A percentile compares a stretch with the other conserved stretches of the same genome.
Evolutionary conservation across 2,797 vertebrate species (phyloP).

Genomic region (Cynodonichthys magdalenae): DNA sequence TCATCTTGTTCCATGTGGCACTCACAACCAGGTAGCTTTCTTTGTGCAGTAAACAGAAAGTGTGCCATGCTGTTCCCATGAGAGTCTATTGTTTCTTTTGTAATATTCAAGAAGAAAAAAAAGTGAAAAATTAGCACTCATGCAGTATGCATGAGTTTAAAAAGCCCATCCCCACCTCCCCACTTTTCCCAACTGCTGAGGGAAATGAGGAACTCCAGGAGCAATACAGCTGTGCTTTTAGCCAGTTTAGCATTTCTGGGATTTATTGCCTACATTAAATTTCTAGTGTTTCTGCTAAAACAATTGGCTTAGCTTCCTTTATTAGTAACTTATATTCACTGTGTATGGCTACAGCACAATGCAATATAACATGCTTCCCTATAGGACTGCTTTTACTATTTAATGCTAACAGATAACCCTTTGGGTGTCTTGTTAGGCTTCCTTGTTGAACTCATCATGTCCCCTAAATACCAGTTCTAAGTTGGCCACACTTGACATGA

Average conservation of each 20-base stretch:
- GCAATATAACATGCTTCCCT: too few relatives aligned
- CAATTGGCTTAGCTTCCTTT: conserved; percentile 28
- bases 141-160: conserved; percentile 71
- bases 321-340: conserved; percentile 37
- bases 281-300: conserved; percentile 27
- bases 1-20: conserved; percentile 18
- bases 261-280: conserved; percentile 32
- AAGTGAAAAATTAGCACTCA: conserved; percentile 66
- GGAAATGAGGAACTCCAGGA: conserved; percentile 47
- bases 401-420: conserved; percentile 28
- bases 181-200: conserved; percentile 39
- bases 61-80: conserved; percentile 33
- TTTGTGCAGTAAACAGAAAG: conserved; percentile 40
- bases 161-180: conserved; percentile 15
- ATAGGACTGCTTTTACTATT: conserved; percentile 38
- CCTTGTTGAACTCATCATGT: conserved; percentile 25
- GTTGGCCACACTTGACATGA: conserved; percentile 53
- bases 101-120: conserved; percentile 60
- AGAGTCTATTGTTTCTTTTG: conserved; percentile 52
- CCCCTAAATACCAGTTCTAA: conserved; percentile 38
- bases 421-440: conserved; percentile 18
- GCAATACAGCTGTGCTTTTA: conserved; percentile 55
- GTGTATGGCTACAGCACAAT: conserved; percentile 6
- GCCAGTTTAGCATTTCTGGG: conserved; percentile 51
- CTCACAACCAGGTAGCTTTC: neutral